Conservation (phyloP, 1,140 invertebrate genomes). For the Philotrypesis tridentata region DNA sequence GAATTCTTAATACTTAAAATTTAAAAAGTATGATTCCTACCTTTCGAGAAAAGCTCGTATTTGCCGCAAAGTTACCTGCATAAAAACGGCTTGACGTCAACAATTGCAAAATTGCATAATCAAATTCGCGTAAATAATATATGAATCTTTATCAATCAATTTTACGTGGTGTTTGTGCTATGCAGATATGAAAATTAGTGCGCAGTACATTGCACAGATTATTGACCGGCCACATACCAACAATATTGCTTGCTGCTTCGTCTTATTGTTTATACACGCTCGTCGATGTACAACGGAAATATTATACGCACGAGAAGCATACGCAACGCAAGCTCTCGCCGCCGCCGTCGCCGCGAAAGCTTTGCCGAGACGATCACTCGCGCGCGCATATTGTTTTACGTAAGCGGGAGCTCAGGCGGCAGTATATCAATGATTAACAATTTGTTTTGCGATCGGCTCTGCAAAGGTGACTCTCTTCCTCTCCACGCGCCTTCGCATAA, state of each 20-base stretch:
- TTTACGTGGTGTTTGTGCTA: not conserved
- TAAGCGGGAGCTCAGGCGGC: constrained; percentile 55
- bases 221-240: not conserved
- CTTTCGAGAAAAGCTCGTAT: not conserved
- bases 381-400: constrained; percentile 6
- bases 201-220: no score
- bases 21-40: no score
- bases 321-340: constrained; percentile 43
- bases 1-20: no score
- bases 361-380: not conserved
- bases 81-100: not conserved
- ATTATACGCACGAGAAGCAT: constrained; percentile 18
- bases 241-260: no score
- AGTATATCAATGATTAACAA: constrained; percentile 73
- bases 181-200: not conserved
- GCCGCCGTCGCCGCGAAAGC: constrained; percentile 60
- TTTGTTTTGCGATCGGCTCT: constrained; percentile 71
- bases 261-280: no score
- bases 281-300: no score
- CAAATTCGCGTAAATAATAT: not conserved
- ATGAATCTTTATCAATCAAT: not conserved
- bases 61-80: not conserved
- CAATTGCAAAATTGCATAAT: not conserved
- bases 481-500: not conserved
- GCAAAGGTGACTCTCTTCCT: constrained; percentile 68